Evolutionary conservation across 2,888 invertebrate species (phyloP).

Genomic region (Perithous albicinctus): DNA sequence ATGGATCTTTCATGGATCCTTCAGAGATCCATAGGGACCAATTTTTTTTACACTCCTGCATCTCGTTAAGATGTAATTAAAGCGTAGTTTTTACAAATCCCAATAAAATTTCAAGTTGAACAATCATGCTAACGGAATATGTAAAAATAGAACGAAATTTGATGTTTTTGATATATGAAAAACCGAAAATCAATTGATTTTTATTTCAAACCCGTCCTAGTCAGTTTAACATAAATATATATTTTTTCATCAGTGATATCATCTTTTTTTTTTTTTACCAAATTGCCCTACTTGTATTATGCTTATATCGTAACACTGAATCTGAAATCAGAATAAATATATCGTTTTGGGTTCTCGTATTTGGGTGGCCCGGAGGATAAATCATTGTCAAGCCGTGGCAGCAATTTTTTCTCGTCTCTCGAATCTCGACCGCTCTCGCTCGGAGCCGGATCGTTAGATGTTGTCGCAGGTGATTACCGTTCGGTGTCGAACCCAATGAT

Average conservation of each 20-base stretch:
- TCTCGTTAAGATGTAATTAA: too few species aligned
- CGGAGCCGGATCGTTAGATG: conserved; percentile 63
- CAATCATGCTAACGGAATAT: too few species aligned
- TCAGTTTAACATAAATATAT: not conserved
- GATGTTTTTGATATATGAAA: too few species aligned
- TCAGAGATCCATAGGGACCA: too few species aligned
- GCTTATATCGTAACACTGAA: conserved; percentile 3
- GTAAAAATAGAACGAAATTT: too few species aligned
- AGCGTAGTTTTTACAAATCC: too few species aligned
- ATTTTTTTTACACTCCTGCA: too few species aligned
- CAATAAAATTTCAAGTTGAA: too few species aligned
- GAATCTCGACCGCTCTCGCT: conserved; percentile 15
- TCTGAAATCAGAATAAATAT: conserved; percentile 35
- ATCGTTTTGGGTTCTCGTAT: conserved; percentile 43
- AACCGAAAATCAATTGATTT: too few species aligned
- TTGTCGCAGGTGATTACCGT: conserved; percentile 68
- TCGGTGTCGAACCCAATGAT: conserved; percentile 67
- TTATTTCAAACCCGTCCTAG: too few species aligned
- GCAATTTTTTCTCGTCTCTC: conserved; percentile 40
- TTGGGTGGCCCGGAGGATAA: conserved; percentile 63
- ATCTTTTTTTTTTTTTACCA: not conserved
- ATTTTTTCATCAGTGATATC: not conserved
- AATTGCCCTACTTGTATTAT: not conserved
- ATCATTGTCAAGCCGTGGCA: conserved; percentile 50
- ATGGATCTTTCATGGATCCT: too few species aligned